These are phyloP conservation scores for Passer domesticus DNA, from an alignment of 2,113 vertebrate genomes.

Conservation along the genomic window DNA sequence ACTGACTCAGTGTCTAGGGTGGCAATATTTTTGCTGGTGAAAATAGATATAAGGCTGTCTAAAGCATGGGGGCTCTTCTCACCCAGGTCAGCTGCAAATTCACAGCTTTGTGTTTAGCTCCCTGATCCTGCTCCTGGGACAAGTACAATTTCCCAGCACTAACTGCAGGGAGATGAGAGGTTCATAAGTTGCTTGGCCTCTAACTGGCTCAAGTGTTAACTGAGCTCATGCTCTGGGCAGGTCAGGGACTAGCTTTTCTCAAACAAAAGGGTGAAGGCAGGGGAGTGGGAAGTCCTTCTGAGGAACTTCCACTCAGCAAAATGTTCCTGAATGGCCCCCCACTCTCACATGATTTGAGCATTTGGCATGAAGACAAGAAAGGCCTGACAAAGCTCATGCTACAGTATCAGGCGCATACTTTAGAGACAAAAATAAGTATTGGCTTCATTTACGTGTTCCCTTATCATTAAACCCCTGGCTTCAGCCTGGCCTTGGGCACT, in stretches of 20 bases:
- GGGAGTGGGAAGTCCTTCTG: neutral
- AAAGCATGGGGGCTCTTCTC: neutral
- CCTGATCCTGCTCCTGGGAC: neutral
- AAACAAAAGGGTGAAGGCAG: neutral
- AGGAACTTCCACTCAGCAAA: neutral
- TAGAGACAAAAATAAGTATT: constrained; percentile 41
- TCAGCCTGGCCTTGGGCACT: neutral
- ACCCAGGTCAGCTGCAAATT: neutral
- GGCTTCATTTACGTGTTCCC: neutral
- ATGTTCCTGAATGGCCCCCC: neutral
- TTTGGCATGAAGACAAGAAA: neutral
- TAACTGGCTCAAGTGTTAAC: neutral
- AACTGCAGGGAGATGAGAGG: neutral
- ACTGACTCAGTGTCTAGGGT: neutral
- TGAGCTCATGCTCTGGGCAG: neutral
- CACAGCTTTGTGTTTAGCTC: neutral
- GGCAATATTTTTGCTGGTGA: neutral
- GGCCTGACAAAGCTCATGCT: constrained; percentile 1
- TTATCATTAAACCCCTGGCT: neutral
- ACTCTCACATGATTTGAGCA: neutral
- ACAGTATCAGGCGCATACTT: neutral
- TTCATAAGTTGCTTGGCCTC: neutral
- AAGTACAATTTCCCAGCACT: neutral
- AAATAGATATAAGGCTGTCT: neutral
- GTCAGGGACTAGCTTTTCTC: neutral